Conservation (phyloP, 2,888 invertebrate species). For the Cryptops parisi region DNA sequence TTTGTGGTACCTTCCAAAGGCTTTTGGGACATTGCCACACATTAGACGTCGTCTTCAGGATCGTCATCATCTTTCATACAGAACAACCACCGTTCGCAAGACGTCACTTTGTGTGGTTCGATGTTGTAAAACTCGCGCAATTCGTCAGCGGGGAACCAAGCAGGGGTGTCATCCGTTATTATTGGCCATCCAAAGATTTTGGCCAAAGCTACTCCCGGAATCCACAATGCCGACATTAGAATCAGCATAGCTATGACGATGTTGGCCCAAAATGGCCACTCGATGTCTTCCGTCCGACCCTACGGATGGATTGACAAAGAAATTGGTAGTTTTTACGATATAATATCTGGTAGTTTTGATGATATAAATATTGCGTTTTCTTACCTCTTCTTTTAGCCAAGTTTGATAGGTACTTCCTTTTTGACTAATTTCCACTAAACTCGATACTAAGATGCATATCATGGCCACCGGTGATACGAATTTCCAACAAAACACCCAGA, state of each 20-base stretch:
- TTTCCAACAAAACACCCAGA: slow-evolving; percentile 92
- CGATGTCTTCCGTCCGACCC: slow-evolving; percentile 55
- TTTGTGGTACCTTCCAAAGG: too few relatives aligned
- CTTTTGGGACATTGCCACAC: background rate
- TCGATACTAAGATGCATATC: slow-evolving; percentile 69
- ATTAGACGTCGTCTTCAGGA: slow-evolving; percentile 12
- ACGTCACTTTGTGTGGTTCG: slow-evolving; percentile 62
- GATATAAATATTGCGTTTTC: background rate
- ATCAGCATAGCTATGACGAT: slow-evolving; percentile 56
- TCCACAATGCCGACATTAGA: slow-evolving; percentile 71
- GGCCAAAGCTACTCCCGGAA: slow-evolving; percentile 63
- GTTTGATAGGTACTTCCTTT: slow-evolving; percentile 74
- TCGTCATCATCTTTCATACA: slow-evolving; percentile 14
- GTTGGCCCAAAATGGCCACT: slow-evolving; percentile 81
- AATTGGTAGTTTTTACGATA: background rate
- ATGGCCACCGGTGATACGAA: slow-evolving; percentile 80
- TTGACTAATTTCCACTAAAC: slow-evolving; percentile 60
- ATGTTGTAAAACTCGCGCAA: slow-evolving; percentile 79
- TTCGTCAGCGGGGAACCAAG: slow-evolving; percentile 83
- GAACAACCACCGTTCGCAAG: slow-evolving; percentile 17
- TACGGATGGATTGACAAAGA: slow-evolving; percentile 25
- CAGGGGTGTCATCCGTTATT: slow-evolving; percentile 75
- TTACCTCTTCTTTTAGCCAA: slow-evolving; percentile 39
- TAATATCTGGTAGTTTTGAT: background rate
- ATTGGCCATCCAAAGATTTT: slow-evolving; percentile 62